Evolutionary conservation across 2,888 invertebrate species (phyloP), one percentile per base, ranked within the genome.

Genomic region (Augiades crinisus): DNA sequence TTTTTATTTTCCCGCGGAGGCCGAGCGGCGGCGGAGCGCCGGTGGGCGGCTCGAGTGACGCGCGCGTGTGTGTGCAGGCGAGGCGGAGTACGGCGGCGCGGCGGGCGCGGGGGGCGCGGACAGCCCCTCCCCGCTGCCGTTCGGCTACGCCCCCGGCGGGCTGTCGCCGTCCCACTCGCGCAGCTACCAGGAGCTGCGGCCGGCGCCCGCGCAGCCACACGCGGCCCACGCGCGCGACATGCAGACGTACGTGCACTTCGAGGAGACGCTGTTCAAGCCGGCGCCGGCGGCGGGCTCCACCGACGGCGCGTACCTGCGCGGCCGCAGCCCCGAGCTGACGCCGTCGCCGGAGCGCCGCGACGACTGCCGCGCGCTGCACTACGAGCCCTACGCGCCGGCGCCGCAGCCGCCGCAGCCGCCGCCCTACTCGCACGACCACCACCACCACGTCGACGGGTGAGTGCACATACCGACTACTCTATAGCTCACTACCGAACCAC

Each of bases 131-230:
- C 79, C 77, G 72, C 74, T 71, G 62, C 60, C 72, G 71, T 72
- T 68, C 72, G 81, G 81, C 69, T 78, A 76, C 81, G 82, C 83
- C 81, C 79, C 70, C 72, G 67, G 70, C 65, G 67, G 61, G 60
- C 67, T 71, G 70, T 78, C 82, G 72, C 80, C 84, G 76, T 71
- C 79, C 71, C 78, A 68, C 75, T 72, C 81, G 76, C 84, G 82
- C 81, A 78, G 84, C 84, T 85, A 86, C 84, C 84, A 86, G 78
- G 86, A 86, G 84, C 79, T 86, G 72, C 78, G 83, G 68, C 81
- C 81, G 63, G 78, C 81, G 61, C 64, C 57, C 40, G 50, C 57
- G 45, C 65, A 57, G 56, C 52, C 60, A 62, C 79, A 75, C 72
- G 53, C 56, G 55, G 53, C 65, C 61, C 65, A 75, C 78, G 75